These are phyloP conservation scores for Luidia sarsii DNA, from an alignment of 53 echinoderm and acorn worm species.

Conservation along the genomic window DNA sequence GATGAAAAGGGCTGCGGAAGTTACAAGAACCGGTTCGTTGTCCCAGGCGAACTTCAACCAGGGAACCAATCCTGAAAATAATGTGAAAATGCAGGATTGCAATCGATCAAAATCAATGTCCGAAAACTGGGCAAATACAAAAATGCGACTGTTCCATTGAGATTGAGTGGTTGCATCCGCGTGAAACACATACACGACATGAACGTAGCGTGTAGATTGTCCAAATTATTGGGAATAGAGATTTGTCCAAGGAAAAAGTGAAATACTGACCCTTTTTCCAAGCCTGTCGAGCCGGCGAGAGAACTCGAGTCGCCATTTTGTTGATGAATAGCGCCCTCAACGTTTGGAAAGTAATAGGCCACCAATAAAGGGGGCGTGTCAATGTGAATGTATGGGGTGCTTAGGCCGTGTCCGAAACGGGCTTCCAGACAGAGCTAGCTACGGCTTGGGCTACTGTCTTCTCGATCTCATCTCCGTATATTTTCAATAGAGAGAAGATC, in stretches of 20 bases:
- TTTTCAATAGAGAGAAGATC: too few species aligned
- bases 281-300: constrained; percentile 54
- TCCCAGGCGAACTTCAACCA: constrained; percentile 50
- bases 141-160: too few species aligned
- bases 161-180: too few species aligned
- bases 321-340: too few species aligned
- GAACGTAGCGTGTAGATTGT: neutral
- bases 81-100: neutral
- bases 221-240: neutral
- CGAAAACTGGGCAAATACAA: neutral
- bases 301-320: constrained; percentile 63
- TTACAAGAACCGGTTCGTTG: constrained; percentile 38
- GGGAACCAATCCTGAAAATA: constrained; percentile 6
- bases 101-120: neutral
- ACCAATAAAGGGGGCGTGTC: too few species aligned
- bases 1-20: neutral
- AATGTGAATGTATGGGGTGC: too few species aligned
- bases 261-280: constrained; percentile 64
- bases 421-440: too few species aligned
- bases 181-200: neutral
- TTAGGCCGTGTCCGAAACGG: too few species aligned
- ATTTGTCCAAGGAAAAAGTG: neutral
- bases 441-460: too few species aligned
- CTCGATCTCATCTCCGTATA: too few species aligned
- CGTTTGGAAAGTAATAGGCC: too few species aligned